Evolutionary conservation across 2,113 vertebrate species (phyloP), one percentile per base, ranked within the genome.

Genomic region (Lagenorhynchus albirostris): DNA sequence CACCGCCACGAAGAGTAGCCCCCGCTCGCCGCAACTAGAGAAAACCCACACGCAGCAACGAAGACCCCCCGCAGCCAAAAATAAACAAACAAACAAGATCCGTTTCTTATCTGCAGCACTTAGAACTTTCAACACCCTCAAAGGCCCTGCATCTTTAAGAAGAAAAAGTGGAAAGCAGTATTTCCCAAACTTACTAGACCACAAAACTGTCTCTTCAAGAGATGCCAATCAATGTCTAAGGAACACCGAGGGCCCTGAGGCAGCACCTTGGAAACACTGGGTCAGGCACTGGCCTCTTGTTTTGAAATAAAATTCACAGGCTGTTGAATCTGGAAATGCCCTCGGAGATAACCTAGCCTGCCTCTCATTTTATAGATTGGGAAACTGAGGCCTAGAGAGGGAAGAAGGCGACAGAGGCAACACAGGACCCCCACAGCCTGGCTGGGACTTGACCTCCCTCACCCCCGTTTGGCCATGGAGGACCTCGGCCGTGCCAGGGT

Each of bases 401-500:
- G 31, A 67, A 62, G 50, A 82, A 84, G 58, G 50, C 29, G 29
- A 36, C 36, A 21, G 13, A n/a, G 47, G n/a, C 73, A n/a, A 53
- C 44, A 17, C 47, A 8, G 23, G 17, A 65, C n/a, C n/a, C 62
- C 41, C 21, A 31, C 14, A 17, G 86, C 65, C 47, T 71, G 4
- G 11, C 12, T 31, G n/a, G 36, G 67, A 55, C 50, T 77, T 29
- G 79, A 73, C 33, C 55, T 17, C 53, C 53, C 47, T 23, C 23
- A 38, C 2, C n/a, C 21, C n/a, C 0, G 0, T n/a, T 8, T 21
- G 17, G 68, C n/a, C 1, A 1, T 1, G n/a, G 33, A 38, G 58
- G 55, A 31, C 53, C 63, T 91, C 0, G 0, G 36, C 38, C 31
- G n/a, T 23, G 18, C 31, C 65, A 1, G 12, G 26, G 8, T 31